These are phyloP conservation scores for Barypeithes pellucidus DNA, from an alignment of 2,888 invertebrate species.

Conservation along the genomic window DNA sequence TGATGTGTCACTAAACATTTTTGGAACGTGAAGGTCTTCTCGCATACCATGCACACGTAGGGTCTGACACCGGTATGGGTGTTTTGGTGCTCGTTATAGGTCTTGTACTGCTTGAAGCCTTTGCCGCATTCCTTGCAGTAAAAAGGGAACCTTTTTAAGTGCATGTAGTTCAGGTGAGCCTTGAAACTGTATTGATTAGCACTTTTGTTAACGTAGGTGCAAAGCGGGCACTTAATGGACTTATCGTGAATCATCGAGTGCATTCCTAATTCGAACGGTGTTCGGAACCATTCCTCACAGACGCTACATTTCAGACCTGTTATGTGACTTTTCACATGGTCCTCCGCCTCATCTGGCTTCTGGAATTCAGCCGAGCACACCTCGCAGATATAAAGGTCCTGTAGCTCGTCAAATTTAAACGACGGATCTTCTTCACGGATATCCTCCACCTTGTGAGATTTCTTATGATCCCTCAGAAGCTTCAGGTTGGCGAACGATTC, in stretches of 20 bases:
- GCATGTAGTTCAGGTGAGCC: constrained; percentile 65
- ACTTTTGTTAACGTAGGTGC: constrained; percentile 60
- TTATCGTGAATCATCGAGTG: constrained; percentile 42
- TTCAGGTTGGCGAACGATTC: constrained; percentile 24
- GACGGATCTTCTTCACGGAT: constrained; percentile 51
- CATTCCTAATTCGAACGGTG: constrained; percentile 49
- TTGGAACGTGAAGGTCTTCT: constrained; percentile 71
- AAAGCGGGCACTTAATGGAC: constrained; percentile 55
- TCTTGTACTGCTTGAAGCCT: constrained; percentile 73
- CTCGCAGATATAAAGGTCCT: constrained; percentile 62
- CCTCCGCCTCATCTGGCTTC: constrained; percentile 52
- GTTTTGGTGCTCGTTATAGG: constrained; percentile 74
- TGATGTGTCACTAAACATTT: constrained; percentile 66
- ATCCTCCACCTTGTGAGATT: constrained; percentile 36
- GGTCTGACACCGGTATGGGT: constrained; percentile 73
- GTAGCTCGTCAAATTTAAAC: constrained; percentile 61
- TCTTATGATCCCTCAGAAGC: constrained; percentile 42
- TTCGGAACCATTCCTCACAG: constrained; percentile 40
- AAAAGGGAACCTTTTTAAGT: constrained; percentile 69
- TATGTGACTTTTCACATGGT: constrained; percentile 45
- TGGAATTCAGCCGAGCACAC: constrained; percentile 62
- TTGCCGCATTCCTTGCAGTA: constrained; percentile 73
- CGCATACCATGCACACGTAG: constrained; percentile 72
- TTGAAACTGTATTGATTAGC: constrained; percentile 62
- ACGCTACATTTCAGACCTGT: constrained; percentile 26